Base-by-base conservation (phyloP, 2,113 vertebrate species). In the Lepus americanus region DNA sequence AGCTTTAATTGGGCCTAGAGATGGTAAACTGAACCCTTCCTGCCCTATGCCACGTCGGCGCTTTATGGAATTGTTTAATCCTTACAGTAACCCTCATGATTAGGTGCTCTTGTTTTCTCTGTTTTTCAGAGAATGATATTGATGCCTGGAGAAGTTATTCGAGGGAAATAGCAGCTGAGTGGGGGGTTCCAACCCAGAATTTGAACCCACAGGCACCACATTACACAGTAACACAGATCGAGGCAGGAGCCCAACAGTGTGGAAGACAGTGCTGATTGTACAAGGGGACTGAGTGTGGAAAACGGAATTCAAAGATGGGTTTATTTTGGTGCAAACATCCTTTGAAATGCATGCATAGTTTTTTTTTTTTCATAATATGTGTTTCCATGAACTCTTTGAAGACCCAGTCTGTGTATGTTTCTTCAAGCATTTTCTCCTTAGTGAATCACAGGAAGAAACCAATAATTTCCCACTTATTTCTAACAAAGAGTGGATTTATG, bases 401-500 rank as follows among this genome's bases (percentile, higher is more conserved):
- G 55, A 59, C 19, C 14, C 44, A 44, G 44, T 44, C 55, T 16
- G 55, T 59, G 55, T 25, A 5, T 20, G 33, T 64, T 27, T 1
- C 23, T 25, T 27, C 9, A 19, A 19, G 69, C 5, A 20, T 72
- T 63, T 87, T 51, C 69, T 5, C 29, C 13, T 9, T 29, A 63
- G 72, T 51, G 33, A 36, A 27, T 73, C 79, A 61, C 69, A 63
- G 55, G 76, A 84, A 36, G 55, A 80, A 84, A 36, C 3, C 9
- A 74, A 72, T 90, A 13, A 3, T 63, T 78, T 78, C 29, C 36
- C 74, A 13, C 74, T 92, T 55, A 74, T 79, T 77, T 86, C 70
- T 79, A 74, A 13, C 44, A 76, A 33, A 94, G 55, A 31, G 8
- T 9, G 4, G 17, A 64, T 22, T 77, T 86, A 39, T 59, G 25